These are phyloP conservation scores for Trachemys scripta DNA, from an alignment of 2,113 vertebrate genomes.

Conservation along the genomic window DNA sequence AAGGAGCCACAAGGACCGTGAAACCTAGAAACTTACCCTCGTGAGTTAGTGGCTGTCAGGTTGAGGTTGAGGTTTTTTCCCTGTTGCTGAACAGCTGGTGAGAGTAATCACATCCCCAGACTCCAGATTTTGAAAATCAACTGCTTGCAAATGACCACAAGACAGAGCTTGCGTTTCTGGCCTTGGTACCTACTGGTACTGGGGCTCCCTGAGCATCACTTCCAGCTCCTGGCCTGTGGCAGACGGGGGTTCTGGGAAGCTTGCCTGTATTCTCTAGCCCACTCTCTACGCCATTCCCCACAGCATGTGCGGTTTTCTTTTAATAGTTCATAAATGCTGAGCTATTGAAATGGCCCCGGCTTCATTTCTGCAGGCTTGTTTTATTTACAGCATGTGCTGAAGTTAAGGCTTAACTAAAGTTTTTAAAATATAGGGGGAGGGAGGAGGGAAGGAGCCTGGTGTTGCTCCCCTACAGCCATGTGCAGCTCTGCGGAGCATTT, in stretches of 20 bases:
- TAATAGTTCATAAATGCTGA: background rate
- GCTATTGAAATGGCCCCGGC: background rate
- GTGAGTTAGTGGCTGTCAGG: fast-evolving
- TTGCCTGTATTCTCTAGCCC: fast-evolving
- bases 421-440: background rate
- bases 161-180: fast-evolving
- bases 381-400: background rate
- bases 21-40: background rate
- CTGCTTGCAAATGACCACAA: fast-evolving
- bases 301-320: fast-evolving
- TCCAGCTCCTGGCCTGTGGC: background rate
- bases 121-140: background rate
- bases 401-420: background rate
- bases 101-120: background rate
- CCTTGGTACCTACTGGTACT: fast-evolving
- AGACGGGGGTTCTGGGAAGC: background rate
- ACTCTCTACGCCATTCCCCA: background rate
- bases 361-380: background rate
- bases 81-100: fast-evolving
- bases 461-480: background rate
- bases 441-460: fast-evolving
- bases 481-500: background rate
- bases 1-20: background rate
- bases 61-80: fast-evolving
- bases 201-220: fast-evolving